Base-by-base conservation (phyloP, 1,140 invertebrate species). In the Papilio xuthus region DNA sequence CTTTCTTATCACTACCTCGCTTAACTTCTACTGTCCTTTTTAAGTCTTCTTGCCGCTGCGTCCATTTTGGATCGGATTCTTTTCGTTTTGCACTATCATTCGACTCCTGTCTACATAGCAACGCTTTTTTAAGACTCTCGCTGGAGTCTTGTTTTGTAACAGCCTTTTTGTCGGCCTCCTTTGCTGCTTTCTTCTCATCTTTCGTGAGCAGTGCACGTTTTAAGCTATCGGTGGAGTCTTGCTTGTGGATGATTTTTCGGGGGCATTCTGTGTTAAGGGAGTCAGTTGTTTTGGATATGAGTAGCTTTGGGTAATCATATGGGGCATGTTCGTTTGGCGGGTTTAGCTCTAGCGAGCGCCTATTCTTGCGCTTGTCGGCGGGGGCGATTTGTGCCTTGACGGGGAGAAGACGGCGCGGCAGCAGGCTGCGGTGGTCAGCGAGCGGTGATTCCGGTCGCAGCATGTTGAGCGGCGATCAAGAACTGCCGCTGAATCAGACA, bases 281-380 rank as follows among this genome's bases (percentile, higher is more conserved):
- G 78, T 94, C 92, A 37, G 92, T 92, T 41, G 92, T 93, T 87
- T 93, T 93, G 12, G 92, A 94, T 79, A 94, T 93, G 70, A 94
- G 89, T 0, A 94, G 86, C 85, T 94, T 94, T 2, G 92, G 92
- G 72, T 92, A 94, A 73, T 94, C 92, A 81, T 94, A 93, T 0
- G 88, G 81, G 42, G 85, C 83, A 73, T 93, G 90, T 7, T 94
- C 92, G 78, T 85, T 86, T 78, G 88, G 85, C 18, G 91, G 90
- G 82, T 93, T 92, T 50, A 94, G 86, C 83, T 94, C 92, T 12
- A 94, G 86, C 42, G 92, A 94, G 80, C 92, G 85, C 26, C 92
- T 80, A 81, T 94, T 94, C 79, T 92, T 93, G 78, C 89, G 87
- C 76, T 94, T 92, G 78, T 92, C 92, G 10, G 86, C 87, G 28